Evolutionary conservation across 2,888 invertebrate species (phyloP), one percentile per base, ranked within the genome.

Genomic region (Petrophora chlorosata): DNA sequence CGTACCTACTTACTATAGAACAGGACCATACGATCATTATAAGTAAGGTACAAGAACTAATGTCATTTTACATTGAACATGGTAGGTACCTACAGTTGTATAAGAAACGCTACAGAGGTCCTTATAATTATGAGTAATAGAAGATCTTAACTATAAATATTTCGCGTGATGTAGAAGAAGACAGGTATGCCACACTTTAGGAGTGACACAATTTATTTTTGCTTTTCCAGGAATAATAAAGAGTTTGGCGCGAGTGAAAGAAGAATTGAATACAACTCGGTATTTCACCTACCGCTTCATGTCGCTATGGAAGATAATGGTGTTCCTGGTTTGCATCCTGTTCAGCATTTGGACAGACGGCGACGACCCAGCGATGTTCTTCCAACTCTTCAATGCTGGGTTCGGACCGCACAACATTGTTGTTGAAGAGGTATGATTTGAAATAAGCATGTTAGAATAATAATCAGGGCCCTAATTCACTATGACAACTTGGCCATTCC

Each of bases 251-350:
- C 92, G 94, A 73, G 91, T 97, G 34, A 96, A 96, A 74, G 95
- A 95, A 40, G 94, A 96, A 41, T 88, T 98, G 56, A 94, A 93
- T 53, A 87, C 92, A 42, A 95, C 96, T 0, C 93, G 98, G 36
- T 98, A 98, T 72, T 98, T 97, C 81, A 95, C 94, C 2, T 97
- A 98, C 82, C 93, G 97, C 67, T 96, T 97, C 72, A 92, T 98
- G 40, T 96, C 98, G 0, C 81, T 96, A 0, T 98, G 98, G 98
- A 99, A 99, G 88, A 95, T 98, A 43, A 42, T 92, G 4, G 59
- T 95, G 25, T 98, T 98, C 75, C 91, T 98, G 49, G 89, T 95
- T 64, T 92, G 94, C 43, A 93, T 95, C 50, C 70, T 97, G 8
- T 86, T 96, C 25, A 94, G 95, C 50, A 88, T 95, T 17, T 93